Base-by-base conservation (phyloP, 2,888 invertebrate genomes). In the Drosophila parthenogenetica region DNA sequence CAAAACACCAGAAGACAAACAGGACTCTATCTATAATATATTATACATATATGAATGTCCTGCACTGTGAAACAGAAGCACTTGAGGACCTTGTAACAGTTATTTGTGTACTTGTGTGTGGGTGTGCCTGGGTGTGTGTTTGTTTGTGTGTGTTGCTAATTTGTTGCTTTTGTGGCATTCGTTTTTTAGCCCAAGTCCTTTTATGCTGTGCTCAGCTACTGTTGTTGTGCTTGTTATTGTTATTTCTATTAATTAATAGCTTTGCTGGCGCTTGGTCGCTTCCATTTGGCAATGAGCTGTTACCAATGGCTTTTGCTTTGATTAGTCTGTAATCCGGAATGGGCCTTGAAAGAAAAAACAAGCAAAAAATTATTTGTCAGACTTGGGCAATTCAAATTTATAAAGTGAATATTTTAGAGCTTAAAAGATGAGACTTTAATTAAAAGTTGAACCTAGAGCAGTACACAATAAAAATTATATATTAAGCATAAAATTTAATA, bases 21-120 rank as follows among this genome's bases (percentile, higher is more conserved):
- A 54, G 48, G 19, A 25, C 3, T 40, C 3, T 40, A 58, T 32
- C 50, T 17, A 68, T 43, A 61, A 43, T 32, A 8, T 45, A 45
- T 37, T 25, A 46, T 42, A 50, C 54, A 53, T 55, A 69, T 70
- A 43, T 68, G 69, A 64, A 57, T 71, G 58, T 78, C 43, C 60
- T 59, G 37, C 57, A 69, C 63, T 61, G 37, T 55, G 67, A 66
- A 85, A 82, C 87, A 83, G 81, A 73, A 64, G 63, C 64, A 81
- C 77, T 69, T 66, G 48, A 54, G 65, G 69, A 85, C 83, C 88
- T 87, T 83, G 83, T 87, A 87, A 87, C 80, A 82, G 66, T 55
- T 43, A 8, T 54, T 45, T 49, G 40, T 69, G 2, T 50, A 40
- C 49, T 45, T 60, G 48, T 62, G 22, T 25, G 58, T 53, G 11